phyloP scores from a whole-genome alignment of 1,140 invertebrate genomes.

The Uloborus diversus region DNA sequence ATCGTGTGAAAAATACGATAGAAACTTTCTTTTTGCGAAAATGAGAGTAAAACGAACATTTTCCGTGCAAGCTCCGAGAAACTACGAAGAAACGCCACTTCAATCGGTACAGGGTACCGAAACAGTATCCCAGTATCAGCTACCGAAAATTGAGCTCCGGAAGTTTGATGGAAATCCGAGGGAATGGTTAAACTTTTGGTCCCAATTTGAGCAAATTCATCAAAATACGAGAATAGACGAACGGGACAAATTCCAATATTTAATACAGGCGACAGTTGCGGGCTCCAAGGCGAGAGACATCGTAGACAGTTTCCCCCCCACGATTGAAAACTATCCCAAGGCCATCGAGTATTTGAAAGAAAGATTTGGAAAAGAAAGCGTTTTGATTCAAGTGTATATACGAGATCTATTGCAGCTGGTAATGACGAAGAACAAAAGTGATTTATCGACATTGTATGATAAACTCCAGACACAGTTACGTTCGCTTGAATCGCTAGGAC shows the following conservation, averaged over 20 bases:
- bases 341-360: conserved; percentile 33
- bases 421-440: neutral
- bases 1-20: no score
- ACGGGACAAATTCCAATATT: conserved; percentile 61
- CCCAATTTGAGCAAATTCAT: conserved; percentile 61
- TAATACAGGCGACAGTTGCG: conserved; percentile 46
- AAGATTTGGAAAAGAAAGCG: conserved; percentile 49
- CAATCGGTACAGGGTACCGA: no score
- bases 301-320: conserved; percentile 57
- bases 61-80: no score
- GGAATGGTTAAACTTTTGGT: conserved; percentile 62
- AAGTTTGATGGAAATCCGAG: conserved; percentile 49
- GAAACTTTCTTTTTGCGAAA: no score
- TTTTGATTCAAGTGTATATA: conserved; percentile 54
- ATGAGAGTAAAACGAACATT: no score
- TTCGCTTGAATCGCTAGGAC: neutral
- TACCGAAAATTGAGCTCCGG: neutral
- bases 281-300: conserved; percentile 38
- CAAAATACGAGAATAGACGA: conserved; percentile 57
- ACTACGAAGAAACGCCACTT: no score
- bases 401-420: neutral
- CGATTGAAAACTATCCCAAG: no score
- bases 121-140: no score
- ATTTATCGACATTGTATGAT: neutral
- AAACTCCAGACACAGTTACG: neutral